These are phyloP conservation scores for Tonatia bakeri DNA, from an alignment of 2,113 vertebrate genomes.

Conservation along the genomic window DNA sequence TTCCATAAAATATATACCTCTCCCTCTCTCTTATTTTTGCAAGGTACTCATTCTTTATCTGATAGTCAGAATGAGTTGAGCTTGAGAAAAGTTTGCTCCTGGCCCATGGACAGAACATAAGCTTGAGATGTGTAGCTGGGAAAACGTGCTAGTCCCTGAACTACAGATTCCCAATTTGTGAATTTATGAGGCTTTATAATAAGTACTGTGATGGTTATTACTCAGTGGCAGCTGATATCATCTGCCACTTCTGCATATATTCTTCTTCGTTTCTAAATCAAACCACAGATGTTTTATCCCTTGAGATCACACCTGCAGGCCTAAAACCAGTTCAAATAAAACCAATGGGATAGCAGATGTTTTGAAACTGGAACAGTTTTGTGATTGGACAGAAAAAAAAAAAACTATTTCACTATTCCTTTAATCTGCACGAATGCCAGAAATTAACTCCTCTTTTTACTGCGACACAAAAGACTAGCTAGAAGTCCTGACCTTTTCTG, in stretches of 20 bases:
- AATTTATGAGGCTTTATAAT: conserved; percentile 71
- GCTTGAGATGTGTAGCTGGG: conserved; percentile 63
- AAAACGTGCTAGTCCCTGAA: conserved; percentile 63
- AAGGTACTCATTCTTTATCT: not conserved
- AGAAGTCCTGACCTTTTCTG: not conserved
- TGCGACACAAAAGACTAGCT: not conserved
- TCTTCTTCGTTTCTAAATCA: conserved; percentile 62
- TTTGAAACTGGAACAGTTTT: conserved; percentile 68
- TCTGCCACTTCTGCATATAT: conserved; percentile 68
- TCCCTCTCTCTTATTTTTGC: not conserved
- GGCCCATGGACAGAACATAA: conserved; percentile 40
- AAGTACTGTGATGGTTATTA: conserved; percentile 57
- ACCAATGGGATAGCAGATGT: conserved; percentile 64
- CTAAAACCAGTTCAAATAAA: conserved; percentile 64
- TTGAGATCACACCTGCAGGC: conserved; percentile 77
- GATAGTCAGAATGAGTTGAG: not conserved
- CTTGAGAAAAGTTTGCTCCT: conserved; percentile 48
- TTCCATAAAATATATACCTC: not conserved
- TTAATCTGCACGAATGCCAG: conserved; percentile 47
- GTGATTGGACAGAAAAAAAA: conserved; percentile 35
- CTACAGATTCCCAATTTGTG: conserved; percentile 68
- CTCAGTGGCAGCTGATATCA: conserved; percentile 72
- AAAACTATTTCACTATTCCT: not conserved
- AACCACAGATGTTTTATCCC: conserved; percentile 77
- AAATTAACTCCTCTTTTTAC: conserved; percentile 28